Percentiles rank a stretch among this genome's conserved stretches.
Conservation (phyloP, 1,140 invertebrate genomes). For the Nasonia giraulti region DNA sequence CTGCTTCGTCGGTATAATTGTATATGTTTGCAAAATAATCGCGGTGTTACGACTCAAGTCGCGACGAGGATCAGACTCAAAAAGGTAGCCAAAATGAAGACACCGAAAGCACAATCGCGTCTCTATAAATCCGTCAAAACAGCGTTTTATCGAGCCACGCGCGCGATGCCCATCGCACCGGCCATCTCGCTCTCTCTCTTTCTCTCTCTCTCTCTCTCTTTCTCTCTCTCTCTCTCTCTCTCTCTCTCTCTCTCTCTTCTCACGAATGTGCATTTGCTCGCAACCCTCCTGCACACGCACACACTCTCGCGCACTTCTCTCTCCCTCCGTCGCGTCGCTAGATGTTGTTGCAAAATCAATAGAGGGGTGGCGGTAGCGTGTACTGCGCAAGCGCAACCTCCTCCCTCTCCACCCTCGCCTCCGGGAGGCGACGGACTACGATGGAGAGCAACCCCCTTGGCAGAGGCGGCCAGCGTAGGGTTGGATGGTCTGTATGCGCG, state of each 20-base stretch:
- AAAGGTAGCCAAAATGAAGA: neutral
- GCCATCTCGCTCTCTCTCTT: neutral
- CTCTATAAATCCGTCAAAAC: slow-evolving; percentile 21
- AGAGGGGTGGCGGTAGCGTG: slow-evolving; percentile 70
- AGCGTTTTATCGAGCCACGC: slow-evolving; percentile 11
- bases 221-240: neutral
- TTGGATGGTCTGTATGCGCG: neutral
- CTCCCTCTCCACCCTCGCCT: slow-evolving; percentile 55
- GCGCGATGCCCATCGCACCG: slow-evolving; percentile 8
- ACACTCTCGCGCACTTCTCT: slow-evolving; percentile 11
- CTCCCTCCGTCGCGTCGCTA: neutral
- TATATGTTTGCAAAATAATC: no score
- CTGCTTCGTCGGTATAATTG: no score
- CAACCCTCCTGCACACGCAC: neutral
- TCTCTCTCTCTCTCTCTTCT: neutral
- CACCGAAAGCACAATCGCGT: neutral
- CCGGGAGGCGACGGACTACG: slow-evolving; percentile 70
- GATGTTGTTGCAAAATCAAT: slow-evolving; percentile 75
- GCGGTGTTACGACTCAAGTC: no score
- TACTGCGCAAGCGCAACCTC: slow-evolving; percentile 63
- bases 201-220: neutral
- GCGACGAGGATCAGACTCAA: no score
- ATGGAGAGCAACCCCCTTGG: slow-evolving; percentile 40
- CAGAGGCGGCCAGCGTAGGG: neutral
- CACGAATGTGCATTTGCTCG: neutral